phyloP scores from a whole-genome alignment of 2,113 vertebrate genomes.

The Petrocephalus zakoni region DNA sequence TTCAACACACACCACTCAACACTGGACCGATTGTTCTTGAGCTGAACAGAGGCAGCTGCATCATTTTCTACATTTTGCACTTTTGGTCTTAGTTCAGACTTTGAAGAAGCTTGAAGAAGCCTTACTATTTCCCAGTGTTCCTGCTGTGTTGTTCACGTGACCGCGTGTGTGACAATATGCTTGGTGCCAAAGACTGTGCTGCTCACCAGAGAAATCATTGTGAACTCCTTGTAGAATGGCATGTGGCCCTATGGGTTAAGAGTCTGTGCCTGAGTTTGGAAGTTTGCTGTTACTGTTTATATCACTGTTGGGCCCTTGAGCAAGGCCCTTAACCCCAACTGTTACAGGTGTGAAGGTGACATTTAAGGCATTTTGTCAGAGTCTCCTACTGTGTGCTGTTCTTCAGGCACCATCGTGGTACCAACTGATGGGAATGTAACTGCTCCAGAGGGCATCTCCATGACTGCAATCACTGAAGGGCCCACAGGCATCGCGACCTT shows the following conservation, averaged over 20 bases:
- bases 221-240: background rate
- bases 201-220: background rate
- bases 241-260: background rate
- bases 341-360: background rate
- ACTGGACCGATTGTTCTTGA: conserved; percentile 10
- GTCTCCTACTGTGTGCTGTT: background rate
- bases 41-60: background rate
- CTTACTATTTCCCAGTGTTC: background rate
- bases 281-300: background rate
- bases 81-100: background rate
- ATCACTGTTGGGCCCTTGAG: background rate
- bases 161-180: background rate
- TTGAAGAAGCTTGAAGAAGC: too few species aligned
- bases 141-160: background rate
- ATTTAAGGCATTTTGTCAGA: background rate
- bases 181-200: background rate
- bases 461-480: background rate
- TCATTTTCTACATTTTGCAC: background rate
- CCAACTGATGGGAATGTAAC: conserved; percentile 26
- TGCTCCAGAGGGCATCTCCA: rapidly evolving
- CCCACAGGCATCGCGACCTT: background rate
- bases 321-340: background rate
- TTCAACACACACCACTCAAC: background rate
- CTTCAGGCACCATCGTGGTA: conserved; percentile 42
- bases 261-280: background rate